A percentile compares a stretch with the other conserved stretches of the same genome.
Conservation (phyloP, 2,113 vertebrate species). For the Chauna torquata region DNA sequence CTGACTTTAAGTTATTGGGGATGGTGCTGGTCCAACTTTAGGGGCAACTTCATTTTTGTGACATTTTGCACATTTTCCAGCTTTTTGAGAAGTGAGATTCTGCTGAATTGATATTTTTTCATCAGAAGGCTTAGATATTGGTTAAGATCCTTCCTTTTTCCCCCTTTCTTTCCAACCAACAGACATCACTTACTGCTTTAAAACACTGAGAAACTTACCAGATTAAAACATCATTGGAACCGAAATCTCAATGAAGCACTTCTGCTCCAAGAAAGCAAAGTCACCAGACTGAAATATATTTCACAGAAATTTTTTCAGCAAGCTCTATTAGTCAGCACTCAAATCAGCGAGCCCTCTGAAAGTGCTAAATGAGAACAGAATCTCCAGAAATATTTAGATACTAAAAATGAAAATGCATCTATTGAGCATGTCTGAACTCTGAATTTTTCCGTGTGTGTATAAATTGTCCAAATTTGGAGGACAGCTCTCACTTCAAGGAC, state of each 20-base stretch:
- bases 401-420: constrained; percentile 3
- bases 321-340: background rate
- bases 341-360: background rate
- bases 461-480: background rate
- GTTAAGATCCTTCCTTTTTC: background rate
- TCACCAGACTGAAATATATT: background rate
- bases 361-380: background rate
- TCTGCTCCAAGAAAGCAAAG: background rate
- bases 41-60: background rate
- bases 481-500: background rate
- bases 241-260: background rate
- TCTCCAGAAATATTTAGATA: constrained; percentile 21
- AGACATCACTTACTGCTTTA: background rate
- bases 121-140: background rate
- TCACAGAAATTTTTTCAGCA: background rate
- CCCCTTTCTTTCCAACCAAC: background rate
- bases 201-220: background rate
- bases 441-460: background rate
- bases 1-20: background rate
- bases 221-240: background rate
- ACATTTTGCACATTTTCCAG: background rate
- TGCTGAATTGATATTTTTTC: background rate
- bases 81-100: background rate
- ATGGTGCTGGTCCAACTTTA: background rate
- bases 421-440: background rate